Percentiles rank a stretch among this genome's conserved stretches.
phyloP scores from a whole-genome alignment of 2,113 vertebrate genomes.

The Centropristis striata region DNA sequence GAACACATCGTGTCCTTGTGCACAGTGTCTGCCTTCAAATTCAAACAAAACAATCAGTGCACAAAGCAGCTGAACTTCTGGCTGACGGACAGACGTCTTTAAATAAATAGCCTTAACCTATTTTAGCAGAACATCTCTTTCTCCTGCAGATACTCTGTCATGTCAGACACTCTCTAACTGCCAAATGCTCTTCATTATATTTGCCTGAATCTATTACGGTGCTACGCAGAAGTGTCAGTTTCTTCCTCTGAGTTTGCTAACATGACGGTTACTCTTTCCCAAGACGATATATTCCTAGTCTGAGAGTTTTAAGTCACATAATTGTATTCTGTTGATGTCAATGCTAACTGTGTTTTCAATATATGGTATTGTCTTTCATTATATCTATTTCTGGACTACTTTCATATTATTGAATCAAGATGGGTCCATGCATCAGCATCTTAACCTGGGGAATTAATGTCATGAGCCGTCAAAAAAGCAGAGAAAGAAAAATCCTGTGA shows the following conservation, averaged over 20 bases:
- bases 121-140: background rate
- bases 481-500: constrained; percentile 27
- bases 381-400: constrained; percentile 45
- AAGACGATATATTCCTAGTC: background rate
- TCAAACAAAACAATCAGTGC: constrained; percentile 43
- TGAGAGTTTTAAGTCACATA: background rate
- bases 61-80: constrained; percentile 45
- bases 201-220: background rate
- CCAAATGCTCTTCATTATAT: constrained; percentile 25
- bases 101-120: constrained; percentile 12
- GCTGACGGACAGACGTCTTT: constrained; percentile 24
- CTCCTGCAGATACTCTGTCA: background rate
- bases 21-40: constrained; percentile 24
- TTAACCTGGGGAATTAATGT: constrained; percentile 58
- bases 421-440: constrained; percentile 30
- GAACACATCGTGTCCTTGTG: constrained; percentile 33
- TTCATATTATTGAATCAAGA: constrained; percentile 61
- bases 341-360: constrained; percentile 28
- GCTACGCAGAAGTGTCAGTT: background rate
- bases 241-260: constrained; percentile 1
- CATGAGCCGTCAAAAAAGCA: constrained; percentile 26
- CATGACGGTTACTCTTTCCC: background rate
- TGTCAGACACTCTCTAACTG: background rate
- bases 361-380: constrained; percentile 46
- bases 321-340: constrained; percentile 18